A percentile compares a stretch with the other conserved stretches of the same genome.
Evolutionary conservation across 2,888 invertebrate species (phyloP).

Genomic region (Augochlorella aurata): DNA sequence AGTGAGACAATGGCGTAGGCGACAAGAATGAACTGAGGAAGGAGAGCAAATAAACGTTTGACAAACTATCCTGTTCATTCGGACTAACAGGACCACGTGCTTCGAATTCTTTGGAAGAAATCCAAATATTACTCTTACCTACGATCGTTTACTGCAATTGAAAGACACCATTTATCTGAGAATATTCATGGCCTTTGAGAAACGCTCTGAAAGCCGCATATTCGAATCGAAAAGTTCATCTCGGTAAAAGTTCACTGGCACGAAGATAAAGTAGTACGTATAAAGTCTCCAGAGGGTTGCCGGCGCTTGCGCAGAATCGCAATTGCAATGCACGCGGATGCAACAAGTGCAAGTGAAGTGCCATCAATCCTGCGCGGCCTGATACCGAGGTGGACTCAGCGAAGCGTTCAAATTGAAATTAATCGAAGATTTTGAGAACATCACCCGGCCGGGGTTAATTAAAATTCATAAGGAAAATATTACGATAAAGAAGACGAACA

Average conservation of each 20-base stretch:
- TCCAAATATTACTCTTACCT: neutral
- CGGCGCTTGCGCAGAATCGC: conserved; percentile 32
- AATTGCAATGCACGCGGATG: conserved; percentile 37
- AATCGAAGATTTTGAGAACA: neutral
- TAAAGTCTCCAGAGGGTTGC: neutral
- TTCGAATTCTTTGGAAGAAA: conserved; percentile 5
- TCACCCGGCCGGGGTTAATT: neutral
- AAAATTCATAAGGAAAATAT: neutral
- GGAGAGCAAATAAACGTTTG: neutral
- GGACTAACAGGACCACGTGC: conserved; percentile 15
- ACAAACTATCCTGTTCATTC: neutral
- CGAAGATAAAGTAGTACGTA: neutral
- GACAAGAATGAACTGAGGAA: neutral
- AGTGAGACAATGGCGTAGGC: neutral
- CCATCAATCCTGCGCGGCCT: neutral
- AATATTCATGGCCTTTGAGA: neutral
- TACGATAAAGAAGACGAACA: neutral
- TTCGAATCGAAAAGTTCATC: neutral
- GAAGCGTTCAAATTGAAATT: neutral
- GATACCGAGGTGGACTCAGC: neutral
- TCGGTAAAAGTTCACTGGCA: neutral
- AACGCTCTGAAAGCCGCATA: neutral
- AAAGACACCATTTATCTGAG: neutral
- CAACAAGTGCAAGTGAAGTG: conserved; percentile 43
- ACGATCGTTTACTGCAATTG: neutral